These are phyloP conservation scores for Gymnodraco acuticeps DNA, from an alignment of 2,797 vertebrate species.

Conservation along the genomic window DNA sequence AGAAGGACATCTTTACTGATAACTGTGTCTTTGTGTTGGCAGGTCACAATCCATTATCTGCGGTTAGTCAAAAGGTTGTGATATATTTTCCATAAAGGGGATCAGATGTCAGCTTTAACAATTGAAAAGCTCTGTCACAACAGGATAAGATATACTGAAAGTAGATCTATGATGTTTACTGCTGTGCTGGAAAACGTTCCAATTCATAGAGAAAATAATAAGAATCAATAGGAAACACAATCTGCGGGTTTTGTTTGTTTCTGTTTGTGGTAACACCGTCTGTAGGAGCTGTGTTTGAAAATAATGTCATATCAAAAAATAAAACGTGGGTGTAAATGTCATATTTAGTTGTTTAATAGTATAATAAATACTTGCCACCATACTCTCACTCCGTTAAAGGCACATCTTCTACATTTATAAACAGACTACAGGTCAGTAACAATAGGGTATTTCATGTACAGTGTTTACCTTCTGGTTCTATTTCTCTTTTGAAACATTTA, in stretches of 20 bases:
- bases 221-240: neutral
- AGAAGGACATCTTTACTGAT: neutral
- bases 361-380: too few relatives aligned
- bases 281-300: too few relatives aligned
- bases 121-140: neutral
- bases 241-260: neutral
- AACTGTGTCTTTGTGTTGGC: constrained; percentile 1
- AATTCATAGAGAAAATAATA: neutral
- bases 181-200: neutral
- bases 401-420: too few relatives aligned
- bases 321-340: too few relatives aligned
- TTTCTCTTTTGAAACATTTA: neutral
- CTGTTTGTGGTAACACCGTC: neutral
- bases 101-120: neutral
- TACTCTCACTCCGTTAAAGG: too few relatives aligned
- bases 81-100: neutral
- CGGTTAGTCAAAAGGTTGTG: constrained; percentile 15
- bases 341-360: too few relatives aligned
- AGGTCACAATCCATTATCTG: constrained; percentile 27
- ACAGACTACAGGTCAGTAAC: too few relatives aligned
- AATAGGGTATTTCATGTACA: too few relatives aligned
- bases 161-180: neutral
- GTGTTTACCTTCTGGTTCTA: neutral
- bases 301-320: too few relatives aligned
- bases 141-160: neutral